These are phyloP conservation scores for Chitala chitala DNA, from an alignment of 2,113 vertebrate species.

Conservation along the genomic window DNA sequence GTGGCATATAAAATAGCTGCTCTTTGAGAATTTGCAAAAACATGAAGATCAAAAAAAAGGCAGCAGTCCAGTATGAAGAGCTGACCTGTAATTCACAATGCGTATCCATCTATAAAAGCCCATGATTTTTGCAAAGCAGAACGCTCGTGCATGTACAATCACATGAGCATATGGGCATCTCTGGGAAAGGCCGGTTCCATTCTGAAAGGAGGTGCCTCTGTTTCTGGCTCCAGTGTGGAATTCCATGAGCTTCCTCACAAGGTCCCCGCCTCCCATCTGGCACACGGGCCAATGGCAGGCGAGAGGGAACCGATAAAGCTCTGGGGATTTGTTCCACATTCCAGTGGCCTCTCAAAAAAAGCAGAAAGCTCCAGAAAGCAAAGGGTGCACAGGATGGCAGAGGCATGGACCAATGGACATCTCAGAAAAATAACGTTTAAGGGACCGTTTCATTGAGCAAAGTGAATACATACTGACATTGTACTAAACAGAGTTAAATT, in stretches of 20 bases:
- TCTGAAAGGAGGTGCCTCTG: conserved; percentile 64
- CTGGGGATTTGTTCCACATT: conserved; percentile 71
- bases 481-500: not conserved
- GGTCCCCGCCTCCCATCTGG: conserved; percentile 44
- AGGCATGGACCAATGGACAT: conserved; percentile 31
- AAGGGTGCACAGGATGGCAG: conserved; percentile 35
- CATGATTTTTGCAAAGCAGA: too few species aligned
- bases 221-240: conserved; percentile 61
- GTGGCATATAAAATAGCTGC: too few species aligned
- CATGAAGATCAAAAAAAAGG: too few species aligned
- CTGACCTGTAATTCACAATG: too few species aligned
- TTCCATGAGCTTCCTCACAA: too few species aligned
- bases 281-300: conserved; percentile 55
- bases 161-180: too few species aligned
- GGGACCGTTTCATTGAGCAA: too few species aligned
- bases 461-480: not conserved
- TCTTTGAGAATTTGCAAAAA: too few species aligned
- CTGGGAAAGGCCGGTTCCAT: conserved; percentile 48
- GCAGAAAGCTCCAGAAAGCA: conserved; percentile 43
- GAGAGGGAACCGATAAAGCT: conserved; percentile 53
- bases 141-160: too few species aligned
- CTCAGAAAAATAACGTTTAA: too few species aligned
- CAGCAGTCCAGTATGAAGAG: too few species aligned
- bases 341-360: conserved; percentile 61
- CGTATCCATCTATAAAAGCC: too few species aligned